These are phyloP conservation scores for Saxidomus purpurata DNA, from an alignment of 1,140 invertebrate species.

Conservation along the genomic window DNA sequence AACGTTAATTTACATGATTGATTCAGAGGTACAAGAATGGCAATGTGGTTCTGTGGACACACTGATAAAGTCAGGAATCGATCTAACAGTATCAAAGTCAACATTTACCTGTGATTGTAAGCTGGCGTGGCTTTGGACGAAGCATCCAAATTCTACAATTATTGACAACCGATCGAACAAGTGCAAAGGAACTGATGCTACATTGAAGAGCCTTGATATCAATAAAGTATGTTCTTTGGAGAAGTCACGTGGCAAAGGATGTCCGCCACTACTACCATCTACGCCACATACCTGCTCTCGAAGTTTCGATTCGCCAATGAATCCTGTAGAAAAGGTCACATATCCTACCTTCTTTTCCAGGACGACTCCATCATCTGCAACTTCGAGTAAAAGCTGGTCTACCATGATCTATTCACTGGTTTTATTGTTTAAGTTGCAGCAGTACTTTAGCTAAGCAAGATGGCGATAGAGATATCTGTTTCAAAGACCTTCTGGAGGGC, in stretches of 20 bases:
- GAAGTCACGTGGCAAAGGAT: constrained; percentile 15
- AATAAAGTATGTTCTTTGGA: constrained; percentile 6
- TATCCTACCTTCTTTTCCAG: constrained; percentile 9
- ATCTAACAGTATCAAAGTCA: not conserved
- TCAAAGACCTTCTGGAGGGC: too few species aligned
- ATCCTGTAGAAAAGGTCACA: constrained; percentile 28
- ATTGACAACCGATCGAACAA: not conserved
- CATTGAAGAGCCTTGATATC: not conserved
- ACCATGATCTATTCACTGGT: too few species aligned
- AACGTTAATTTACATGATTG: not conserved
- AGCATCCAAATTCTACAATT: not conserved
- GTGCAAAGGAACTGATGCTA: not conserved
- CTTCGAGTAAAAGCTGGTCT: not conserved
- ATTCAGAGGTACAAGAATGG: not conserved
- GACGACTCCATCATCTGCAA: not conserved
- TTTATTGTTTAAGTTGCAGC: too few species aligned
- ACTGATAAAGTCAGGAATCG: not conserved
- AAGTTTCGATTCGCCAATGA: constrained; percentile 32
- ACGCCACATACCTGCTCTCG: constrained; percentile 38
- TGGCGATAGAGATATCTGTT: too few species aligned
- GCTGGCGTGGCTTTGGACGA: constrained; percentile 50
- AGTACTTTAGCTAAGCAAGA: too few species aligned
- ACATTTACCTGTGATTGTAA: constrained; percentile 37
- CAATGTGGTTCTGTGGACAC: constrained; percentile 32
- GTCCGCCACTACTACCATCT: constrained; percentile 18